These are phyloP conservation scores for Actias luna DNA, from an alignment of 2,888 invertebrate species.

Conservation along the genomic window DNA sequence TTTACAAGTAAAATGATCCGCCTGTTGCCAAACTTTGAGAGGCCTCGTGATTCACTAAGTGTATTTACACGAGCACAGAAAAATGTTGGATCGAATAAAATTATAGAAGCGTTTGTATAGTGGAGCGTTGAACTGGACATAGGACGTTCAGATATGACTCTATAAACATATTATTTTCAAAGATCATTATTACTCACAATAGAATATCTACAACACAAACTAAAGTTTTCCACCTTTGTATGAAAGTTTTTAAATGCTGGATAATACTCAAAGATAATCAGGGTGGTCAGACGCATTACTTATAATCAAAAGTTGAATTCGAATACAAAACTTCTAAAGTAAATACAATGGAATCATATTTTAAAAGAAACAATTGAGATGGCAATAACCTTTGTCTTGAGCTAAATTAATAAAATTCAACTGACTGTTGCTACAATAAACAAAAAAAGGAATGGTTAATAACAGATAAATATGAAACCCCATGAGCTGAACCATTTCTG, in stretches of 20 bases:
- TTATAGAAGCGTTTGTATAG: constrained; percentile 38
- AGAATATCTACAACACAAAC: constrained; percentile 26
- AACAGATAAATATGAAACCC: background rate
- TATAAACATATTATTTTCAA: constrained; percentile 37
- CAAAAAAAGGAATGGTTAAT: background rate
- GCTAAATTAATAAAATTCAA: background rate
- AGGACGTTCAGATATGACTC: constrained; percentile 33
- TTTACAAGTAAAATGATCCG: constrained; percentile 15
- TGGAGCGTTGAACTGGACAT: constrained; percentile 38
- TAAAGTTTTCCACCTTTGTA: constrained; percentile 30
- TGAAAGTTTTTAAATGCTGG: constrained; percentile 11
- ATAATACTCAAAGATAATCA: constrained; percentile 6
- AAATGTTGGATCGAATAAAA: constrained; percentile 46
- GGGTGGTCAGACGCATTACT: constrained; percentile 15
- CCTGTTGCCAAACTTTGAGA: constrained; percentile 7
- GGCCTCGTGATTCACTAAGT: constrained; percentile 10
- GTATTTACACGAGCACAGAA: constrained; percentile 25
- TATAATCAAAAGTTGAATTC: constrained; percentile 10
- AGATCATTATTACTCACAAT: constrained; percentile 33
- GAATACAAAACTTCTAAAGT: constrained; percentile 13
- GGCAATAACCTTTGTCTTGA: constrained; percentile 12
- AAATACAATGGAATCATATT: constrained; percentile 13
- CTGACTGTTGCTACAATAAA: background rate
- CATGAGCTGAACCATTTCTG: background rate
- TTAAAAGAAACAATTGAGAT: constrained; percentile 6